Evolutionary conservation across 2,797 vertebrate species (phyloP), one percentile per base, ranked within the genome.

Genomic region (Myotis findleyi): DNA sequence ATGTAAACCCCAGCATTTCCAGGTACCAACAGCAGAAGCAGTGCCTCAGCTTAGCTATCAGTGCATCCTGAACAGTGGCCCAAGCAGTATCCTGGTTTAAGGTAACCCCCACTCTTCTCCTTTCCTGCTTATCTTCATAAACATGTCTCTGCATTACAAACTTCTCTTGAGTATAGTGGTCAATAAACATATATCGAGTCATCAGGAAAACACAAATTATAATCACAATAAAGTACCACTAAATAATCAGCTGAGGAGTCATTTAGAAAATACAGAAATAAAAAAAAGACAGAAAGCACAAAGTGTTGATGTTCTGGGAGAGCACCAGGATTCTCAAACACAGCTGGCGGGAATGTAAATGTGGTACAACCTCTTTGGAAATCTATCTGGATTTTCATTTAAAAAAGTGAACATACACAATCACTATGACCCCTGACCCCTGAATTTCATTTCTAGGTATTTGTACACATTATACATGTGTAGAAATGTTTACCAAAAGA

Each of bases 81-180:
- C 3, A 2, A 3, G 3, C 5, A n/a, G 20, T 5, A 8, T 23
- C 55, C 9, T 4, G 3, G 13, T 55, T 36, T 11, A 18, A 17
- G 0, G 0, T n/a, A 53, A 87, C 0, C 55, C 3, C 3, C 25
- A 62, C 6, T 21, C 59, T 75, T 69, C 16, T 44, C 33, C 18
- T 55, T 64, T 55, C 5, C 21, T 21, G 13, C 3, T 27, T 30
- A 53, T 38, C 27, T 75, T 94, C n/a, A 3, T 33, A 75, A 82
- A 33, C 14, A n/a, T 59, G 33, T n/a, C 6, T 36, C n/a, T 80
- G 10, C 8, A 53, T 23, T 53, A 38, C 71, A n/a, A 64, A 68
- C 17, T 14, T 83, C 25, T 62, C 17, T 72, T 49, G 53, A 6
- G 36, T 9, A 79, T 12, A 18, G 41, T 73, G n/a, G n/a, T 3